Base-by-base conservation (phyloP, 1,140 invertebrate species). In the Acromyrmex heyeri region DNA sequence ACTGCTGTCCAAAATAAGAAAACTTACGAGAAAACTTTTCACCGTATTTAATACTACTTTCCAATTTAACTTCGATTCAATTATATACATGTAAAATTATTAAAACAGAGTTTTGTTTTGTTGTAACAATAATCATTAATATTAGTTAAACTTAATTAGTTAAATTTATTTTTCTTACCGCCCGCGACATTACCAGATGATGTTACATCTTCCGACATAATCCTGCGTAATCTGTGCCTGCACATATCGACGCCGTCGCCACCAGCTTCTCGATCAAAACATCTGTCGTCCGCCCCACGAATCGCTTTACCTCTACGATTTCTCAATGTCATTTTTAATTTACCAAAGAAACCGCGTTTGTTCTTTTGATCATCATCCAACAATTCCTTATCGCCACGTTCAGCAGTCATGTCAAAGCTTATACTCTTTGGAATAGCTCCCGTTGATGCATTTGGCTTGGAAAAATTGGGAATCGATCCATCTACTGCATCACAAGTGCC, bases 401-500 rank as follows among this genome's bases (percentile, higher is more conserved):
- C 98, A 1, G 98, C 98, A 4, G 97, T 98, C 94, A 98, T 98
- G 95, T 99, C 98, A 92, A 98, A 99, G 92, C 97, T 98, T 87
- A 99, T 98, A 90, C 98, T 98, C 95, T 99, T 99, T 8, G 98
- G 98, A 92, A 98, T 98, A 0, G 98, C 97, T 7, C 98, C 98
- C 0, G 97, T 98, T 0, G 97, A 97, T 16, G 96, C 95, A 16
- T 92, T 95, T 0, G 96, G 95, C 92, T 97, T 97, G 8, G 93
- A 24, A 6, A 86, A 88, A 50, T 86, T 88, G 0, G 90, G 73
- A 62, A 77, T 91, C 1, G 81, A 62, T 0, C 16, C 38, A 69
- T 94, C 93, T 50, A 90, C 90, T 27, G 86, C 76, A 6, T 93
- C 88, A 16, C 91, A 87, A 69, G 88, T 92, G 14, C 93, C 93